phyloP scores from a whole-genome alignment of 2,797 vertebrate species.

The Linurgus olivaceus region DNA sequence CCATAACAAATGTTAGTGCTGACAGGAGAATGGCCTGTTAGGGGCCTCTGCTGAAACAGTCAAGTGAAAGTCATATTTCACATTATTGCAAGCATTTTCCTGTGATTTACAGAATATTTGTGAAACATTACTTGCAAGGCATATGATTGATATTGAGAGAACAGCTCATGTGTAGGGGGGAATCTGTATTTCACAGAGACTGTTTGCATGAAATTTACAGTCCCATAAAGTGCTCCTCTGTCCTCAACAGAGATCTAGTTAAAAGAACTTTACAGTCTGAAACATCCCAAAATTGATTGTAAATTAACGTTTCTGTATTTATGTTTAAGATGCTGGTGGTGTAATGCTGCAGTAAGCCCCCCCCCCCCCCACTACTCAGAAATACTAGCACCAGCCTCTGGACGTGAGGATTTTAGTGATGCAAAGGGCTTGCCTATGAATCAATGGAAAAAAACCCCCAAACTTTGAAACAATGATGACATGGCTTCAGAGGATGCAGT shows the following conservation, averaged over 20 bases:
- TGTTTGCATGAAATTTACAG: conserved; percentile 77
- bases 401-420: not conserved
- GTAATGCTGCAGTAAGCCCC: conserved; percentile 15
- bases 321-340: conserved; percentile 67
- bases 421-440: not conserved
- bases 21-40: conserved; percentile 74
- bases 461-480: not conserved
- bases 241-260: conserved; percentile 76
- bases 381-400: not conserved
- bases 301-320: conserved; percentile 74
- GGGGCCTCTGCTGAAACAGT: conserved; percentile 74
- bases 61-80: conserved; percentile 81
- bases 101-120: conserved; percentile 82
- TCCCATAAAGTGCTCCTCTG: conserved; percentile 73
- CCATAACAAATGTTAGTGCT: conserved; percentile 81
- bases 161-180: conserved; percentile 59
- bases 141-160: conserved; percentile 73
- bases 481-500: not conserved
- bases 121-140: conserved; percentile 74
- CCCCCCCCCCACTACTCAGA: not conserved
- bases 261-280: conserved; percentile 81
- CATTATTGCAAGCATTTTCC: conserved; percentile 73
- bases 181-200: conserved; percentile 72
- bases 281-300: conserved; percentile 78
- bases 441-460: not conserved